Base-by-base conservation (phyloP, 2,113 vertebrate species). In the Osmerus mordax region DNA sequence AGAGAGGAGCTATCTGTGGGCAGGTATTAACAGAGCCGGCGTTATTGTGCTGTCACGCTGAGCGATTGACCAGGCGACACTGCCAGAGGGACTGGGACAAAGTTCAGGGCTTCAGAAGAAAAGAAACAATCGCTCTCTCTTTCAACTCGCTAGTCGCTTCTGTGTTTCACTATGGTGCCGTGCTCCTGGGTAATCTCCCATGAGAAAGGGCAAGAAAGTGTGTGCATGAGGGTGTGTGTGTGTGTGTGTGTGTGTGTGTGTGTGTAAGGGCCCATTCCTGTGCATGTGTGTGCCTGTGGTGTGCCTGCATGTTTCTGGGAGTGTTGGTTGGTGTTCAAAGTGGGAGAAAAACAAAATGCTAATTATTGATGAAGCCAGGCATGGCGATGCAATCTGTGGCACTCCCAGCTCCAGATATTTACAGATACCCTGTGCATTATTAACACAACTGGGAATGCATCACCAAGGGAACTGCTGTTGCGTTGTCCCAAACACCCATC, bases 361-460 rank as follows among this genome's bases (percentile, higher is more conserved):
- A 86, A 83, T 84, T 83, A 89, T 87, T 86, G 58, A 86, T 86
- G 81, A 83, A 72, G 81, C 81, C 76, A 84, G 84, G 72, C 68
- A 73, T 81, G 75, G 78, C 72, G 78, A 78, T 78, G 65, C 52
- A 83, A 85, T 85, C 78, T 83, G 72, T 83, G 81, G 81, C 81
- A 79, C 79, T 62, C 74, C 68, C 65, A 75, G 77, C 83, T 85
- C 81, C 74, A 85, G 81, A 84, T 82, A 81, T 74, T 64, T 53
- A 65, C 83, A 47, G 5, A 47, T 12, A 47, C 41, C 8, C 41
- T 11, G 41, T 84, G 61, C 68, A 86, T 88, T 88, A 83, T 85
- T 74, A 75, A 83, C 78, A 59, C 51, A 25, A 72, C 65, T 77
- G 71, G 70, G 82, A 79, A 83, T 65, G 77, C 79, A 82, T 54